These are phyloP conservation scores for Drosophila kurseongensis DNA, from an alignment of 1,140 invertebrate species.

Conservation along the genomic window DNA sequence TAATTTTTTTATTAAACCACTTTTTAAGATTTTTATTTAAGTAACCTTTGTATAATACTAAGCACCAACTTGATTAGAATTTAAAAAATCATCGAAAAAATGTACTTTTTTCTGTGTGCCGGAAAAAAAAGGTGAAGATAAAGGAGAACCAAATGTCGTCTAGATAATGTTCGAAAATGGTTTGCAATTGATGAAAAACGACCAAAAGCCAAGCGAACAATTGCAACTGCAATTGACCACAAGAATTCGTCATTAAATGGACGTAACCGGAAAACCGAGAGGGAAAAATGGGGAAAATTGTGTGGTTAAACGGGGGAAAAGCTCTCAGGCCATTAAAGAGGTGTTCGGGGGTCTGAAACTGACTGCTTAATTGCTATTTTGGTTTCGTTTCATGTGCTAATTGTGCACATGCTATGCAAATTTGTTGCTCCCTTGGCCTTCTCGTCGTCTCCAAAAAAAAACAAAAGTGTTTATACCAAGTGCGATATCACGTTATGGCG, in stretches of 20 bases:
- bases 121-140: background rate
- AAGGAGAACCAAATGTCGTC: background rate
- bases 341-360: constrained; percentile 3
- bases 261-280: constrained; percentile 14
- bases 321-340: too few species aligned
- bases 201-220: constrained; percentile 19
- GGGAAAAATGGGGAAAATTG: constrained; percentile 10
- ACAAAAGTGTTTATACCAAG: constrained; percentile 9
- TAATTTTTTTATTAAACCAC: background rate
- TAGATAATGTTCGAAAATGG: constrained; percentile 18
- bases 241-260: constrained; percentile 34
- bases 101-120: background rate
- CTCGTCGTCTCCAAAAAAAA: constrained; percentile 7
- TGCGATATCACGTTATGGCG: constrained; percentile 9
- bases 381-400: constrained; percentile 42
- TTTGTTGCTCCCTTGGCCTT: constrained; percentile 35
- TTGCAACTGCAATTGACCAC: constrained; percentile 41
- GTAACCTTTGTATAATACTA: too few species aligned
- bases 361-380: constrained; percentile 47
- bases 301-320: background rate
- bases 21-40: too few species aligned
- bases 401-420: constrained; percentile 39
- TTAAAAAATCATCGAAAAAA: too few species aligned
- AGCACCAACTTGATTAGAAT: too few species aligned
- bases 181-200: constrained; percentile 9